Percentiles rank a stretch among this genome's conserved stretches.
phyloP scores from a whole-genome alignment of 2,797 vertebrate genomes.

The Bucorvus abyssinicus region DNA sequence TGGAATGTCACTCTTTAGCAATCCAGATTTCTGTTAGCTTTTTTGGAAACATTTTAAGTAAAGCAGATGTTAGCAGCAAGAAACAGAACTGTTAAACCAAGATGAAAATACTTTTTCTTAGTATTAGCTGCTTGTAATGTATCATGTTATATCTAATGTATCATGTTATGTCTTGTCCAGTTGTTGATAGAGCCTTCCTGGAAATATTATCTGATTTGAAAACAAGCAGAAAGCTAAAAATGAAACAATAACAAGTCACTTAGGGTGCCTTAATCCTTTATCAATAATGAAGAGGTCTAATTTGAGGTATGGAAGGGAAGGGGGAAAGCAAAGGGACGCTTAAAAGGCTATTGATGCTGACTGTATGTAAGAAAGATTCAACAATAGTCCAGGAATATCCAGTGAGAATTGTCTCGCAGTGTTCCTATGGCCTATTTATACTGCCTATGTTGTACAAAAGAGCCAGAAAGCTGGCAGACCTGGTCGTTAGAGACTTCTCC shows the following conservation, averaged over 20 bases:
- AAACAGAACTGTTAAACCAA: not conserved
- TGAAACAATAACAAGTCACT: not conserved
- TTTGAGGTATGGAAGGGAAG: not conserved
- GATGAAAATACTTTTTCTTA: not conserved
- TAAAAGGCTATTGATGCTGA: not conserved
- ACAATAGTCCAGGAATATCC: not conserved
- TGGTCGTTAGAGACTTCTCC: not conserved
- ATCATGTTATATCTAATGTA: not conserved
- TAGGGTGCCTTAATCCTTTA: not conserved
- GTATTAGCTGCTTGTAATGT: not conserved
- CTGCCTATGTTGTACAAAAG: not conserved
- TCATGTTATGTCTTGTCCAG: not conserved
- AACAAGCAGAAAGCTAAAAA: not conserved
- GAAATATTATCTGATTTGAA: not conserved
- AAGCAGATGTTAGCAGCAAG: not conserved
- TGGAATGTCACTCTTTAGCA: not conserved
- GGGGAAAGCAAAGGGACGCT: not conserved
- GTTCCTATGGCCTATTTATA: not conserved
- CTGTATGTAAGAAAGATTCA: not conserved
- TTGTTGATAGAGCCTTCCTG: not conserved
- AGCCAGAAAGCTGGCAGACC: not conserved
- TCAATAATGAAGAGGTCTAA: not conserved
- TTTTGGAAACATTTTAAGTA: not conserved
- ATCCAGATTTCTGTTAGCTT: not conserved
- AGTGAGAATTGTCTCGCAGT: not conserved